These are phyloP conservation scores for Lumbricus terrestris DNA, from an alignment of 2,888 invertebrate species.

Conservation along the genomic window DNA sequence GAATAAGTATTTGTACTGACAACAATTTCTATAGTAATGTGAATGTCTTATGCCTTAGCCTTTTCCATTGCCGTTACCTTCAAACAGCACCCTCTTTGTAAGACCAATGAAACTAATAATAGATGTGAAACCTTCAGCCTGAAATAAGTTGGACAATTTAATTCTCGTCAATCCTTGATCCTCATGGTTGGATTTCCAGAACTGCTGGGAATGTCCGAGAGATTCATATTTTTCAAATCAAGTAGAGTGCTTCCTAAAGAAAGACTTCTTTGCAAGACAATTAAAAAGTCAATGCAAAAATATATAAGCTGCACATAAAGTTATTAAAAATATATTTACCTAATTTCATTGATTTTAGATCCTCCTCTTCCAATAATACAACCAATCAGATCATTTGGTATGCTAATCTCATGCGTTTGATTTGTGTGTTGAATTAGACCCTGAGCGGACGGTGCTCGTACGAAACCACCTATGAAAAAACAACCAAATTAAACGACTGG, in stretches of 20 bases:
- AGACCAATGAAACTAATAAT: too few relatives aligned
- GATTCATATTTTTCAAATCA: background rate
- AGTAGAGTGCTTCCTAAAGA: background rate
- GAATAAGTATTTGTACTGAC: too few relatives aligned
- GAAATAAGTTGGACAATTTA: background rate
- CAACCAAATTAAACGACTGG: background rate
- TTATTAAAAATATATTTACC: conserved; percentile 57
- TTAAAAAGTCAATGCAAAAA: background rate
- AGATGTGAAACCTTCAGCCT: background rate
- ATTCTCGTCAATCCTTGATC: background rate
- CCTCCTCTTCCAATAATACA: conserved; percentile 98
- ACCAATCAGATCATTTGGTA: conserved; percentile 96
- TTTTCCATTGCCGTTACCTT: too few relatives aligned
- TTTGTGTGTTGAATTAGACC: conserved; percentile 4
- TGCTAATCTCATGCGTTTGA: conserved; percentile 84
- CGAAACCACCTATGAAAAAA: conserved; percentile 8
- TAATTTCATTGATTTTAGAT: conserved; percentile 96
- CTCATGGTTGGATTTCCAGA: too few relatives aligned
- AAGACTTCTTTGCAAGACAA: background rate
- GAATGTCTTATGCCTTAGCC: too few relatives aligned
- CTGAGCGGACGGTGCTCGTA: conserved; percentile 8
- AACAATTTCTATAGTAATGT: too few relatives aligned
- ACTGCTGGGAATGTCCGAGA: background rate
- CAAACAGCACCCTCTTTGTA: too few relatives aligned
- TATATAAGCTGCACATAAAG: background rate